phyloP scores from a whole-genome alignment of 1,140 invertebrate species.

The Orius insidiosus region DNA sequence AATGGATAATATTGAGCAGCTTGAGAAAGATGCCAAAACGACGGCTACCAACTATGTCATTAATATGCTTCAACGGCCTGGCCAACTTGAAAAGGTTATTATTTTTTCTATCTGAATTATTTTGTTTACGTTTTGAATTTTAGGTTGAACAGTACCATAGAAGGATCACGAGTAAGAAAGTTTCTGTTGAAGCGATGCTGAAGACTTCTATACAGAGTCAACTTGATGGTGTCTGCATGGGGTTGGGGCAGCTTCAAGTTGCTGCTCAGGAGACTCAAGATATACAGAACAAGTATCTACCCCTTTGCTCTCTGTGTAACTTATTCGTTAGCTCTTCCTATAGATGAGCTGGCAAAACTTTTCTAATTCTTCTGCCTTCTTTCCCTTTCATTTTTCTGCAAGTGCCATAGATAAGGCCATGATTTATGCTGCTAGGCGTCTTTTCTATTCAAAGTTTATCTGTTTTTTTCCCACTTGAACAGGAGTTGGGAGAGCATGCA shows the following conservation, averaged over 20 bases:
- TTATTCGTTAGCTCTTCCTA: no score
- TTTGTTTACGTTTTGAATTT: constrained; percentile 24
- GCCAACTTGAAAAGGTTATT: constrained; percentile 83
- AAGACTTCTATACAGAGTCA: constrained; percentile 98
- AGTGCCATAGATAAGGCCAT: no score
- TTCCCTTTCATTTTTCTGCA: no score
- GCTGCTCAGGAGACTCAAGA: constrained; percentile 64
- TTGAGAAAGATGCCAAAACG: constrained; percentile 68
- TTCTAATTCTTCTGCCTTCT: no score
- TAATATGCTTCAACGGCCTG: constrained; percentile 84
- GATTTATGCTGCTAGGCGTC: no score
- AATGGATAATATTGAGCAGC: constrained; percentile 30
- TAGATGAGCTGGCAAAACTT: no score
- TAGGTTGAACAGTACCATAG: constrained; percentile 65
- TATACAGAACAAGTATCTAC: constrained; percentile 33
- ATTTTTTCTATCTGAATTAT: constrained; percentile 1
- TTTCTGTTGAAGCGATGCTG: constrained; percentile 89
- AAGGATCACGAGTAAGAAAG: constrained; percentile 64
- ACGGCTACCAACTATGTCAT: constrained; percentile 79
- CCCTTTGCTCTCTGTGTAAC: constrained; percentile 9
- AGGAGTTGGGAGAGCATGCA: no score
- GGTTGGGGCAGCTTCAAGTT: constrained; percentile 73
- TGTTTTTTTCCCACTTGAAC: no score
- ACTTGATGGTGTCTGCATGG: constrained; percentile 85
- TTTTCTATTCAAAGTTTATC: no score